phyloP scores from a whole-genome alignment of 2,888 invertebrate species.

The Byasa hedistus region DNA sequence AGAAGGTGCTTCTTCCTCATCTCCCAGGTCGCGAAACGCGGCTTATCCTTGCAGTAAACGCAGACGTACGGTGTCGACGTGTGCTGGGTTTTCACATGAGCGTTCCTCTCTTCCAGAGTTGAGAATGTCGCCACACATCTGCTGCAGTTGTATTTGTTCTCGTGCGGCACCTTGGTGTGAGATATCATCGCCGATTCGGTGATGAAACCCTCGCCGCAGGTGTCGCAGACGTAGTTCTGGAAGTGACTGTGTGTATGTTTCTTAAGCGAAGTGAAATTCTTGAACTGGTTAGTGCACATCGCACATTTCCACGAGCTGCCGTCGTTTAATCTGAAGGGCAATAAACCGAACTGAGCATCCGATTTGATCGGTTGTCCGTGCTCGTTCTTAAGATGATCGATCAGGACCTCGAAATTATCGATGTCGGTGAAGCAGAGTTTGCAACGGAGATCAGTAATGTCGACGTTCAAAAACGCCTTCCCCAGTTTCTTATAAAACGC shows the following conservation, averaged over 20 bases:
- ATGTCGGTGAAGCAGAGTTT: conserved; percentile 65
- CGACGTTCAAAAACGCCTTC: conserved; percentile 69
- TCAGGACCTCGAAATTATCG: conserved; percentile 57
- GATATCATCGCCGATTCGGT: conserved; percentile 72
- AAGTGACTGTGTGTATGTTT: conserved; percentile 71
- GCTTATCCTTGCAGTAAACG: conserved; percentile 67
- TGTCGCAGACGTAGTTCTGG: conserved; percentile 73
- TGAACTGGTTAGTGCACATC: conserved; percentile 68
- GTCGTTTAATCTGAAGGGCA: conserved; percentile 66
- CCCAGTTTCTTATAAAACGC: conserved; percentile 74
- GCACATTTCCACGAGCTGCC: conserved; percentile 71
- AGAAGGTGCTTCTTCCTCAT: conserved; percentile 66
- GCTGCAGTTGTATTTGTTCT: conserved; percentile 69
- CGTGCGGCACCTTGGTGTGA: conserved; percentile 70
- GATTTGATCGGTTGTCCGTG: conserved; percentile 66
- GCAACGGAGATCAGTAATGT: conserved; percentile 70
- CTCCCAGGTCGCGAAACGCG: conserved; percentile 72
- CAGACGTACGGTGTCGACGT: conserved; percentile 70
- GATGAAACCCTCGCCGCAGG: conserved; percentile 73
- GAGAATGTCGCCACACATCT: conserved; percentile 70
- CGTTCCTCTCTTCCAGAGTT: conserved; percentile 62
- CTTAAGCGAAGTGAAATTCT: conserved; percentile 67
- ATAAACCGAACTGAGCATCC: conserved; percentile 65
- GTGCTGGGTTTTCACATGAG: conserved; percentile 69
- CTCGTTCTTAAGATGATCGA: conserved; percentile 63